Evolutionary conservation across 2,888 invertebrate species (phyloP), one percentile per base, ranked within the genome.

Genomic region (Athalia cordata): DNA sequence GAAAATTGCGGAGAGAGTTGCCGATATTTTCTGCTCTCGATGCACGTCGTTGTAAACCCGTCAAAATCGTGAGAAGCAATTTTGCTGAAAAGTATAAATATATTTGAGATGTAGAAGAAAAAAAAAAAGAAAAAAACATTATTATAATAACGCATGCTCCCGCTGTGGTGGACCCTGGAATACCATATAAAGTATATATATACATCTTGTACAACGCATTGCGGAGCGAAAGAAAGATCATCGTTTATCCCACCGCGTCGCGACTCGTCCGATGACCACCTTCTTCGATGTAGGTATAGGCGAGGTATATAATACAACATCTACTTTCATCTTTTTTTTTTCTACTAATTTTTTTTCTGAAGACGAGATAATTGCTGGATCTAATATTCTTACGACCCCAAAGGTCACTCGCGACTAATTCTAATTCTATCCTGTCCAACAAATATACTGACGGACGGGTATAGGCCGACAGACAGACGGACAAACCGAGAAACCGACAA

Each of bases 381-480:
- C 75, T 75, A 62, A 75, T 75, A 75, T 75, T 64, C 62, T 62
- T 8, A 50, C 64, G 62, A 75, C 62, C 62, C 59, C n/a, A n/a
- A 47, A 62, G 75, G 75, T 75, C 75, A 75, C 50, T 57, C 62
- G 52, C 62, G 62, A 75, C 75, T 75, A 62, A 75, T 64, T 75
- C 52, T 64, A 64, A 75, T 62, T 75, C 75, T 62, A 62, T 62
- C 75, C 75, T 64, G 75, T 75, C 75, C 75, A 52, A 75, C 49
- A n/a, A 7, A 9, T 8, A 15, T n/a, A 8, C 62, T 8, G 62
- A 62, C 50, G 13, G 9, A 74, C 13, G 57, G 15, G 15, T 15
- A 13, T n/a, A 4, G 55, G n/a, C 55, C n/a, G 55, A 29, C 29
- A 29, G 15, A 61, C 57, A 29, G 75, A 75, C 75, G 29, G 55